Evolutionary conservation across 2,113 vertebrate genomes (phyloP).

Genomic region (Cyphomyrus plagiostoma): DNA sequence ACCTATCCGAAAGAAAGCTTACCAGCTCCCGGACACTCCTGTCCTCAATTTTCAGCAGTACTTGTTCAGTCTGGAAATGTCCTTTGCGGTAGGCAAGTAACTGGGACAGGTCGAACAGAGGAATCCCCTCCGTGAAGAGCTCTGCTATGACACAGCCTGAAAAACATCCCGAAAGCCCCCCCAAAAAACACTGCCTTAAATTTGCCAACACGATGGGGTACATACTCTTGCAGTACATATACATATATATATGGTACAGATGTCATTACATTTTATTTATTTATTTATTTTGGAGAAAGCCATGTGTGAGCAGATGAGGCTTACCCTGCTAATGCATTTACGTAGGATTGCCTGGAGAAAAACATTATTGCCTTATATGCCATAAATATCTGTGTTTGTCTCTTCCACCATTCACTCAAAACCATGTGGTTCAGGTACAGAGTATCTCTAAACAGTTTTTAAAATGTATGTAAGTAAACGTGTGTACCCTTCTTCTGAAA

Average conservation of each 20-base stretch:
- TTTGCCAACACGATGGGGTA: background rate
- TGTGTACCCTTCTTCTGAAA: background rate
- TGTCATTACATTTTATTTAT: background rate
- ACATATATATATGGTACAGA: background rate
- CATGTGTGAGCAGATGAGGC: background rate
- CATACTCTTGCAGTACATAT: background rate
- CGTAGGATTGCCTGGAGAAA: background rate
- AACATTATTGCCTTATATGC: background rate
- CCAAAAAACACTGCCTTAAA: background rate
- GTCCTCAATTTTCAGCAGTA: conserved; percentile 91
- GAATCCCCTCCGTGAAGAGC: conserved; percentile 91
- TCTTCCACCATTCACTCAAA: background rate
- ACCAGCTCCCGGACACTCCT: conserved; percentile 83
- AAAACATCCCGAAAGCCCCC: conserved; percentile 20
- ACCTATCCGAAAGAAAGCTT: conserved; percentile 34
- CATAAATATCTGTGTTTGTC: background rate
- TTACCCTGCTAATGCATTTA: background rate
- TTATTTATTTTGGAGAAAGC: no score
- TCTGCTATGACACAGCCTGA: conserved; percentile 94
- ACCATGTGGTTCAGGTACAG: background rate
- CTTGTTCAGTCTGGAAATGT: conserved; percentile 86
- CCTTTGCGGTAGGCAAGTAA: conserved; percentile 92
- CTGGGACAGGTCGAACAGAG: conserved; percentile 92
- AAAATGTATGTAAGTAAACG: background rate
- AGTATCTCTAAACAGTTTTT: background rate